These are phyloP conservation scores for Dipodomys ordii DNA, from an alignment of 2,113 vertebrate genomes.

Conservation along the genomic window DNA sequence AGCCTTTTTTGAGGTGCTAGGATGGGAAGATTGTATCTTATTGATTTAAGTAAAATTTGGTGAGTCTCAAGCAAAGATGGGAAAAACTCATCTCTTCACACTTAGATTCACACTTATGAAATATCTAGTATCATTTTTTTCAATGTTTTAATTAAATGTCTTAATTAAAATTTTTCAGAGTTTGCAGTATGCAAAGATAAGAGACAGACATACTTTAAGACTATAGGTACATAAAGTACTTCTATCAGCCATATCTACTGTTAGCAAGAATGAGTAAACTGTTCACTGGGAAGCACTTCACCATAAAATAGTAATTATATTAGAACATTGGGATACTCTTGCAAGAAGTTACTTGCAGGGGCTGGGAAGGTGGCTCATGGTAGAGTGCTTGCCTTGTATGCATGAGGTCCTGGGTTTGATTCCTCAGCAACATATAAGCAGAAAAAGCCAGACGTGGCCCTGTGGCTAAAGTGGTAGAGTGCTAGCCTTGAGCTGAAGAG, in stretches of 20 bases:
- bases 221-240: not conserved
- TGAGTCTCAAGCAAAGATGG: slow-evolving; percentile 13
- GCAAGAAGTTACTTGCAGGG: not conserved
- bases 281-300: not conserved
- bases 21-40: not conserved
- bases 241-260: not conserved
- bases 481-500: no score
- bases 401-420: no score
- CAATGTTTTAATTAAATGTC: no score
- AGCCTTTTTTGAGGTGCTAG: not conserved
- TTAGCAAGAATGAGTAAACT: not conserved
- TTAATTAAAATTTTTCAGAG: slow-evolving; percentile 26
- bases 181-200: not conserved
- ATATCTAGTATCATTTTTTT: not conserved
- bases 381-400: no score
- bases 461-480: no score
- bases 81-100: slow-evolving; percentile 3
- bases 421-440: no score
- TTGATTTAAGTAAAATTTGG: not conserved
- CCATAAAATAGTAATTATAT: not conserved
- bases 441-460: no score
- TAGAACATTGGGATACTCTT: not conserved
- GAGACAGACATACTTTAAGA: not conserved
- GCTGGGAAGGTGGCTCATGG: no score
- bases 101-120: not conserved